Base-by-base conservation (phyloP, 2,888 invertebrate genomes). In the Melanostoma mellinum region DNA sequence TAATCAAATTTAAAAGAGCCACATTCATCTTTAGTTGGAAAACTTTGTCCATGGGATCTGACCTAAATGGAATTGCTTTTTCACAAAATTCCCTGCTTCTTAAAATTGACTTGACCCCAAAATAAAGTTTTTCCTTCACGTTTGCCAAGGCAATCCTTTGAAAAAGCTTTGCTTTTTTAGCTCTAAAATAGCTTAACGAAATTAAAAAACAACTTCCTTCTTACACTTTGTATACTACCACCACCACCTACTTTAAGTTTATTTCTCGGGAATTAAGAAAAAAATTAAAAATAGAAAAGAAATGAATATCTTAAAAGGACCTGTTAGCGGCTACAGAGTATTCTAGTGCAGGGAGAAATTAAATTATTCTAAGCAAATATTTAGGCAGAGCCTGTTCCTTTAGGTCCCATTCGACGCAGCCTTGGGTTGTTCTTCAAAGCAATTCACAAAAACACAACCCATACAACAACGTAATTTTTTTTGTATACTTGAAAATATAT, bases 291-390 rank as follows among this genome's bases (percentile, higher is more conserved):
- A 10, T 6, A 38, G 38, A 42, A 40, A 5, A 40, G 9, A 48
- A 8, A 46, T 20, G 35, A 63, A 38, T 61, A 56, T 50, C 44
- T 10, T 42, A 61, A 73, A 20, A 77, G 44, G 55, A 56, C 50
- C 72, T 56, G 61, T 77, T 67, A 65, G 71, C 20, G 53, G 63
- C 52, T 60, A 74, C 38, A 53, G 53, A 20, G 20, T 20, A 20
- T 35, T 9, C 8, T 3, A 3, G 32, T 8, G 9, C 2, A 50
- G 46, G 56, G 63, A 56, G 30, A 46, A 63, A 48, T 79, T 84
- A 65, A 44, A 75, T 75, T 71, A 55, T 65, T 81, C 53, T 48
- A 53, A 67, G 53, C 53, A 75, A 75, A 58, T 52, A 58, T 56
- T 8, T 3, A 38, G 46, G 44, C 48, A 30, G 6, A 52, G 36